Conservation (phyloP, 2,797 vertebrate species). For the Channa striata region DNA sequence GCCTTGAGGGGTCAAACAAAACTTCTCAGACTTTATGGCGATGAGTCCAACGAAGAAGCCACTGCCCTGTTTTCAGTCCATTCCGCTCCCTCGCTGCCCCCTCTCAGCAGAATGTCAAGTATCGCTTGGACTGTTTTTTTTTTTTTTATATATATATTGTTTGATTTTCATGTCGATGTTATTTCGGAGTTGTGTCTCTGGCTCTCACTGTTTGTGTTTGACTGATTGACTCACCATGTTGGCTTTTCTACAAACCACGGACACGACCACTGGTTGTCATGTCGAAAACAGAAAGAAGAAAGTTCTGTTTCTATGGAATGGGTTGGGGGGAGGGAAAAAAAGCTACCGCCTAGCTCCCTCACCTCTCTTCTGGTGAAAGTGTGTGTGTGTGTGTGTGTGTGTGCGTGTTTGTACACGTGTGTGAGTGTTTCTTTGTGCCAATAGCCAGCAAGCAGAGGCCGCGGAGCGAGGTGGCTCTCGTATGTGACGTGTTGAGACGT, state of each 20-base stretch:
- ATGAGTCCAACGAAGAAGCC: constrained; percentile 33
- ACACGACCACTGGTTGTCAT: constrained; percentile 59
- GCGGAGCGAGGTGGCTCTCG: constrained; percentile 69
- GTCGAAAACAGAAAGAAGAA: constrained; percentile 66
- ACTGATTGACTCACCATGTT: constrained; percentile 59
- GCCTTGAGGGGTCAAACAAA: constrained; percentile 2
- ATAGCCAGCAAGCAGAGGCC: constrained; percentile 75
- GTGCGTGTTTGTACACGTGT: constrained; percentile 56
- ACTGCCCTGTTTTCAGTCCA: constrained; percentile 44
- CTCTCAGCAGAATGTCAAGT: constrained; percentile 61
- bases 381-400: constrained; percentile 40
- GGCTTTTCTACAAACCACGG: constrained; percentile 58
- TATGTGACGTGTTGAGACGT: constrained; percentile 81
- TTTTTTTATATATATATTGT: constrained; percentile 21
- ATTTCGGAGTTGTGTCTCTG: constrained; percentile 70
- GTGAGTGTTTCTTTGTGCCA: constrained; percentile 83
- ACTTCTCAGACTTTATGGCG: constrained; percentile 46
- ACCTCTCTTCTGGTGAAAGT: constrained; percentile 59
- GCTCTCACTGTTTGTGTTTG: constrained; percentile 73
- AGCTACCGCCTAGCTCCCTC: constrained; percentile 54
- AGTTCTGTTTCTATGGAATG: constrained; percentile 62
- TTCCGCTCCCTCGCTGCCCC: constrained; percentile 15
- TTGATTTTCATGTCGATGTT: constrained; percentile 68
- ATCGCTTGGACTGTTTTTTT: constrained; percentile 58
- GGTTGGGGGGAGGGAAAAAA: constrained; percentile 16